Base-by-base conservation (phyloP, 2,797 vertebrate genomes). In the Danio tinwini region DNA sequence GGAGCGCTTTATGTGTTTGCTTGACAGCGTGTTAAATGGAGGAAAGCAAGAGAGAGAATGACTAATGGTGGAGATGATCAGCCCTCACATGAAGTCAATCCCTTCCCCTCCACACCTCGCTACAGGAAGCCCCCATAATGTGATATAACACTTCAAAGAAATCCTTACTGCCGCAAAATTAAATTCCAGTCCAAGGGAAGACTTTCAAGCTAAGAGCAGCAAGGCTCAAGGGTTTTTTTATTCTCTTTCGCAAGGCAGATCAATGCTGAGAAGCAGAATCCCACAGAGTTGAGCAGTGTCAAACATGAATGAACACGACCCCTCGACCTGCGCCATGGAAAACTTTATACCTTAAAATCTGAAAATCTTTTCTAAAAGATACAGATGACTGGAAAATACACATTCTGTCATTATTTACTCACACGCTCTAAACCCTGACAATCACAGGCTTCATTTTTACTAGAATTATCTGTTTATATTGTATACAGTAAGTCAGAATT, bases 81-180 rank as follows among this genome's bases (percentile, higher is more conserved):
- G 86, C 78, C 77, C 76, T 85, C 86, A 78, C 80, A 83, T 76
- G 85, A 81, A 85, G 85, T 82, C 75, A 86, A 87, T 83, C 84
- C 77, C 83, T 86, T 87, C 80, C 88, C 84, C 81, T 83, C 84
- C 86, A 87, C 85, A 86, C 84, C 83, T 90, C 87, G 86, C 85
- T 82, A 80, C 72, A 82, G 85, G 85, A 85, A 89, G 87, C 86
- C 80, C 71, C 88, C 86, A 88, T 91, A 90, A 92, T 91, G 87
- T 85, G 86, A 90, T 88, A 88, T 88, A 89, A 90, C 91, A 89
- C 86, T 83, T 84, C 75, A 82, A 69, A 81, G 81, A 88, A 91
- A 91, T 87, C 74, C 88, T 85, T 88, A 90, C 40, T 81, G 88
- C 89, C 89, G 85, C 55, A 83, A 88, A 89, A 85, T 87, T 89